Percentiles rank a stretch among this genome's conserved stretches.
Evolutionary conservation across 2,113 vertebrate genomes (phyloP).

Genomic region (Hippoglossus stenolepis): DNA sequence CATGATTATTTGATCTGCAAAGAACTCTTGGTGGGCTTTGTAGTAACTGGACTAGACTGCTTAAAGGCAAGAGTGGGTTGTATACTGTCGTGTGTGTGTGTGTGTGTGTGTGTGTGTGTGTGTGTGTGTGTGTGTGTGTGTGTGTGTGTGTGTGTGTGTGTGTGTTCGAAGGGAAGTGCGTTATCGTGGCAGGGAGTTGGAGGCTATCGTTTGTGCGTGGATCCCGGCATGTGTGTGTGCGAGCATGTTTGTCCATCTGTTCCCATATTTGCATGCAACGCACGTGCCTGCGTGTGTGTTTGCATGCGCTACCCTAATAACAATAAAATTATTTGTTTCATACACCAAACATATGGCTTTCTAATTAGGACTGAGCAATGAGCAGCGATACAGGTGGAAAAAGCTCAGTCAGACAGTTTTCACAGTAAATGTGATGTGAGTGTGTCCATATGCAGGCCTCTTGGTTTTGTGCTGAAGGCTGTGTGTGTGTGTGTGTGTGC

Average conservation of each 20-base stretch:
- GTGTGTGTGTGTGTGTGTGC: neutral
- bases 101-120: constrained; percentile 17
- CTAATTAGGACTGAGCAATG: constrained; percentile 49
- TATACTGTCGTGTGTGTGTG: constrained; percentile 15
- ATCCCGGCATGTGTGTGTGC: constrained; percentile 12
- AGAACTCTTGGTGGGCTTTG: constrained; percentile 77
- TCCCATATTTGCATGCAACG: constrained; percentile 34
- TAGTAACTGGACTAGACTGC: constrained; percentile 67
- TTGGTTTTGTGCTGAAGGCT: neutral
- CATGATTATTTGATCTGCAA: constrained; percentile 79
- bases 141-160: constrained; percentile 16
- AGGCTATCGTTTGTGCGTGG: constrained; percentile 55
- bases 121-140: constrained; percentile 13
- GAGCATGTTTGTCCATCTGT: constrained; percentile 61
- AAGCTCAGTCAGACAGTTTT: constrained; percentile 5
- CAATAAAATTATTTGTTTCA: constrained; percentile 49
- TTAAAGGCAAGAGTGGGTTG: constrained; percentile 64
- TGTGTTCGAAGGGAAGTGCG: constrained; percentile 19
- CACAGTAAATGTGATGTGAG: too few relatives aligned
- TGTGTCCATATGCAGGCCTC: neutral
- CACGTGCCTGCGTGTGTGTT: constrained; percentile 26
- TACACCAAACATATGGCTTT: constrained; percentile 46
- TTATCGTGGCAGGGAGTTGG: constrained; percentile 28
- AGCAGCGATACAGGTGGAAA: constrained; percentile 37
- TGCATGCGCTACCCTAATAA: constrained; percentile 22